These are phyloP conservation scores for Scophthalmus maximus DNA, from an alignment of 2,113 vertebrate species.

Conservation along the genomic window DNA sequence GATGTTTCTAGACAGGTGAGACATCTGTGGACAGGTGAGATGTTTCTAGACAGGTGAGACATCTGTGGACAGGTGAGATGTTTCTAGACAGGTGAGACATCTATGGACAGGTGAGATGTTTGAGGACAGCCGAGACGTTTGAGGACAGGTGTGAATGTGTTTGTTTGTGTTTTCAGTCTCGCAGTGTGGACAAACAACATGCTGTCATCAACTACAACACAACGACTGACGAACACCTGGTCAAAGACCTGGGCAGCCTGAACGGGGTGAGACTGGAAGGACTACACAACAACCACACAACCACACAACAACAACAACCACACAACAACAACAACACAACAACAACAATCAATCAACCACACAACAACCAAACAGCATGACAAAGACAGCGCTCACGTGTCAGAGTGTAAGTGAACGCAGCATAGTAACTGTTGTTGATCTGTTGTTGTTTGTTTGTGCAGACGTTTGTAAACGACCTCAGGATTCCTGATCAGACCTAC, in stretches of 20 bases:
- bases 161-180: conserved; percentile 84
- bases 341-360: no score
- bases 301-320: background rate
- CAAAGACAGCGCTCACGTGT: no score
- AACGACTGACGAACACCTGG: conserved; percentile 92
- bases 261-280: conserved; percentile 96
- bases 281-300: background rate
- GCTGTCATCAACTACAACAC: conserved; percentile 97
- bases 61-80: no score
- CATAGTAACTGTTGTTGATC: background rate
- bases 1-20: background rate
- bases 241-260: conserved; percentile 97
- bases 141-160: background rate
- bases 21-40: no score
- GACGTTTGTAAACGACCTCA: conserved; percentile 97
- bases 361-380: no score
- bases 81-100: no score
- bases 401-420: no score
- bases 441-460: conserved; percentile 62
- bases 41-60: no score
- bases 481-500: conserved; percentile 98
- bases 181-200: conserved; percentile 98
- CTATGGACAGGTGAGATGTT: background rate
- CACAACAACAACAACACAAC: background rate
- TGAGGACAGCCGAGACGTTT: background rate